phyloP scores from a whole-genome alignment of 2,888 invertebrate genomes.

The Torymus tubicola region DNA sequence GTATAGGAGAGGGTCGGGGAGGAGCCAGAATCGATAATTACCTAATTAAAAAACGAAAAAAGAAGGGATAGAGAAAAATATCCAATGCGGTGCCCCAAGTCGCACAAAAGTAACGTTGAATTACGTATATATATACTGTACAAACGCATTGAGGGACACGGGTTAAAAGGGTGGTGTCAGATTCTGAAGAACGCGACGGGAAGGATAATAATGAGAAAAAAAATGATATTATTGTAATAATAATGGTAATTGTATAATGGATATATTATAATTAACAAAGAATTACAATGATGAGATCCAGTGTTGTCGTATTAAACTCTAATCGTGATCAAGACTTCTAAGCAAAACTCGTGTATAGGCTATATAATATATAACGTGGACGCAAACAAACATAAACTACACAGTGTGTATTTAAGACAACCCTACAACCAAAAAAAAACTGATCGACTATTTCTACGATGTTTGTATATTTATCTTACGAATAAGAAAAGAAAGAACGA shows the following conservation, averaged over 20 bases:
- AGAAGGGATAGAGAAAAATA: not conserved
- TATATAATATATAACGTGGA: conserved; percentile 19
- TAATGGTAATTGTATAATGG: conserved; percentile 29
- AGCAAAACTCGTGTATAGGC: conserved; percentile 30
- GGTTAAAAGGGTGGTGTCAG: too few species aligned
- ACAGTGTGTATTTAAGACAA: conserved; percentile 23
- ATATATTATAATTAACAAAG: conserved; percentile 29
- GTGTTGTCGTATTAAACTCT: conserved; percentile 45
- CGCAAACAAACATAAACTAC: not conserved
- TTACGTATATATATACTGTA: too few species aligned
- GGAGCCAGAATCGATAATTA: conserved; percentile 30
- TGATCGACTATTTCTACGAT: conserved; percentile 50
- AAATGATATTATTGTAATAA: conserved; percentile 10
- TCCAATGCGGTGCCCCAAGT: not conserved
- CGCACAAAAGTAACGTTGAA: conserved; percentile 20
- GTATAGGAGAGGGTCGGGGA: not conserved
- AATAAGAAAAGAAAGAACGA: not conserved
- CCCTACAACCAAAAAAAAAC: conserved; percentile 2
- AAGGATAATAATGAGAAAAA: conserved; percentile 1
- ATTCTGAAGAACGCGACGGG: too few species aligned
- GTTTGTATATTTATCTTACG: conserved; percentile 39
- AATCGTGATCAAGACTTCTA: conserved; percentile 46
- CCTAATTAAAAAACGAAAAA: not conserved
- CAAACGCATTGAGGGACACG: too few species aligned
- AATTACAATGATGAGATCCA: conserved; percentile 24